Evolutionary conservation across 2,797 vertebrate species (phyloP), one percentile per base, ranked within the genome.

Genomic region (Oryzias sinensis): DNA sequence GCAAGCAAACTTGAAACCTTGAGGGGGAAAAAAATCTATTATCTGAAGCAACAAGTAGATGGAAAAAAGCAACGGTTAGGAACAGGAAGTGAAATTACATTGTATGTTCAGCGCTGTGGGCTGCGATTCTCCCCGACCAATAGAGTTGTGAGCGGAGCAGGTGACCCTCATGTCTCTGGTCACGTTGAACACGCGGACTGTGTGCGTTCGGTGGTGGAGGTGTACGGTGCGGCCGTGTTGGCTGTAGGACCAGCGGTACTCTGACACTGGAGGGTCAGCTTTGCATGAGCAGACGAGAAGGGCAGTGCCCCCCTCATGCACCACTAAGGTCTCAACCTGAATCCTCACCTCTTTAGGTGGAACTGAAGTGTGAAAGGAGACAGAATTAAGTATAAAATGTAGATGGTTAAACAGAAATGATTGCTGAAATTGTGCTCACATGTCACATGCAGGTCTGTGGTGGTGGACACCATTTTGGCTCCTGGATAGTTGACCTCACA

Each of bases 241-340:
- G 17, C 58, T 83, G 70, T 80, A 90, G 53, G 87, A 90, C 93
- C 93, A 94, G 76, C 51, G 82, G 73, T 92, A 94, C 42, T 77
- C 70, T 6, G 77, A 69, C 4, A 66, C 85, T 0, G 93, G 92
- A 0, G 93, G 93, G 72, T 94, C 91, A 0, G 92, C 90, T 70
- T 91, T 93, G 75, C 92, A 93, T 4, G 84, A 80, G 53, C 93
- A 94, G 59, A 55, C 53, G 56, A 94, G 59, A 49, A 90, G 73
- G 16, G 82, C 90, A 0, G 27, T 91, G 56, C 83, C 86, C 18
- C 93, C 92, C 53, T 92, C 91, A 37, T 63, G 82, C 45, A 93
- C 86, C 0, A 6, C 59, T 62, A 78, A 5, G 11, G 89, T 68
- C 56, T 84, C 62, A 50, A 93, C 81, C 53, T 91, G 81, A 57